A percentile compares a stretch with the other conserved stretches of the same genome.
phyloP scores from a whole-genome alignment of 2,797 vertebrate species.

The Acanthurus leucopareius region DNA sequence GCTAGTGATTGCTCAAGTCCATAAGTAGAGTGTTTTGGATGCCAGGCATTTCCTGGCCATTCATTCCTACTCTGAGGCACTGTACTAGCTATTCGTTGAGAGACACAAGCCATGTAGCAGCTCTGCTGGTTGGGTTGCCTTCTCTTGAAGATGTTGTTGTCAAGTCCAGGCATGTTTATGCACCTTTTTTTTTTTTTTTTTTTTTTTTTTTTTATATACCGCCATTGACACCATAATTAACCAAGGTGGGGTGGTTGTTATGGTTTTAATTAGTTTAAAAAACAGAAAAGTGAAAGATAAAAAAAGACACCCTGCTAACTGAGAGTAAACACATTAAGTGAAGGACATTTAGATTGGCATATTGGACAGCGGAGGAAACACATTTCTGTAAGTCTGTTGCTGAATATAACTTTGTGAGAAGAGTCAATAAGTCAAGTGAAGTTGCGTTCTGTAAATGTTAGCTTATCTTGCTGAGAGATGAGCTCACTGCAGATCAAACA shows the following conservation, averaged over 20 bases:
- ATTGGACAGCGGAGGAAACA: background rate
- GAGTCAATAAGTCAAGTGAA: slow-evolving; percentile 26
- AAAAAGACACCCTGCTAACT: background rate
- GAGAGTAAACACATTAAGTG: background rate
- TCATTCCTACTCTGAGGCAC: slow-evolving; percentile 31
- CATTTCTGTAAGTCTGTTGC: background rate
- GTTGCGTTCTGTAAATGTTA: slow-evolving; percentile 38
- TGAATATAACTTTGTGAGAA: slow-evolving; percentile 13
- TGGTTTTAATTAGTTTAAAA: too few relatives aligned
- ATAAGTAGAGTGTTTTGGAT: slow-evolving; percentile 69
- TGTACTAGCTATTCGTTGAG: slow-evolving; percentile 35
- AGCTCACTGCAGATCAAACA: slow-evolving; percentile 50
- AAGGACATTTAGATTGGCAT: background rate
- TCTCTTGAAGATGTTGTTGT: slow-evolving; percentile 29
- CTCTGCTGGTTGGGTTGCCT: slow-evolving; percentile 36
- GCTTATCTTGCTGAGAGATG: slow-evolving; percentile 15
- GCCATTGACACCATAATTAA: slow-evolving; percentile 35
- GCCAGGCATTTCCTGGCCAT: slow-evolving; percentile 66
- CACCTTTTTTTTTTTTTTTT: slow-evolving; percentile 15
- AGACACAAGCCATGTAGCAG: slow-evolving; percentile 31
- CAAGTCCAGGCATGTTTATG: slow-evolving; percentile 62
- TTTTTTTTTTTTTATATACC: too few relatives aligned
- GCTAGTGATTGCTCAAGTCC: slow-evolving; percentile 59
- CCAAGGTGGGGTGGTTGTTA: slow-evolving; percentile 47
- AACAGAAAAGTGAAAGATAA: slow-evolving; percentile 20